Evolutionary conservation across 2,888 invertebrate species (phyloP), one percentile per base, ranked within the genome.

Genomic region (Parascotia fuliginaria): DNA sequence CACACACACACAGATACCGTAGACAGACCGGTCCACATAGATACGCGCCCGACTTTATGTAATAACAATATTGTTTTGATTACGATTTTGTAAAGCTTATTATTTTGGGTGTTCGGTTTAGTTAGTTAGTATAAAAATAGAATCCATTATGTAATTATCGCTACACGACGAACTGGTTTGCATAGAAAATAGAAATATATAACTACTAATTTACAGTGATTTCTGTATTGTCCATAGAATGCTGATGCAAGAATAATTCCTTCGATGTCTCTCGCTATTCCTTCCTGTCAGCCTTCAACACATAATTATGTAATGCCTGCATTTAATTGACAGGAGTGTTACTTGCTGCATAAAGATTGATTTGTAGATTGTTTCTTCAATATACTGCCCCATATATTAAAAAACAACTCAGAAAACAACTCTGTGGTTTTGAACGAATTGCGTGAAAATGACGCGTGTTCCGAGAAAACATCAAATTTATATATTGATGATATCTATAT

Each of bases 201-300:
- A 24, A 24, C 7, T 24, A 27, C 34, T 37, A 38, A 13, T 38
- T 51, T 68, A 70, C 65, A 64, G 60, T 69, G 47, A 70, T 70
- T 79, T 81, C 75, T 85, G 72, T 83, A 79, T 85, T 87, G 85
- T 87, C 83, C 86, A 73, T 86, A 87, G 86, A 85, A 63, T 75
- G 75, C 79, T 64, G 85, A 85, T 68, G 66, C 77, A 70, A 79
- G 78, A 75, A 44, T 82, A 75, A 75, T 73, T 77, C 76, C 80
- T 70, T 62, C 75, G 81, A 78, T 81, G 83, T 79, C 83, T 65
- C 72, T 81, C 76, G 69, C 74, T 74, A 74, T 82, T 68, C 75
- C 80, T 65, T 60, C 75, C 57, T 69, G 73, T 65, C 81, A 76
- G 61, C 81, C 75, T 64, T 66, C 85, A 72, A 55, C 81, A 79